phyloP scores from a whole-genome alignment of 1,140 invertebrate species.

The Drosophila kepulauana region DNA sequence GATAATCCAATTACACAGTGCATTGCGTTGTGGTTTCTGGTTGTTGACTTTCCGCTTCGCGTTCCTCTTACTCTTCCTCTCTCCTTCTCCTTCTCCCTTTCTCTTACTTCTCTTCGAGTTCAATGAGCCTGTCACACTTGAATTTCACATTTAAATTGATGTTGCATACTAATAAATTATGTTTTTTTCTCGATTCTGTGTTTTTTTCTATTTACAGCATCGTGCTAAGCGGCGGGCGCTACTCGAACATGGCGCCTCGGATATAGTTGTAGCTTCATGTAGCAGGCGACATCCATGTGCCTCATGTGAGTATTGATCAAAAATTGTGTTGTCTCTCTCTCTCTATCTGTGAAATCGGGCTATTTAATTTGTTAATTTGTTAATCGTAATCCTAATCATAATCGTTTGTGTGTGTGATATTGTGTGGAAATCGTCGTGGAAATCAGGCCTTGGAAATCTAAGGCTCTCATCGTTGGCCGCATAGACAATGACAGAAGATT shows the following conservation, averaged over 20 bases:
- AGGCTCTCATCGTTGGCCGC: slow-evolving; percentile 85
- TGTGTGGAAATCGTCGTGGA: no score
- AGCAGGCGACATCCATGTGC: slow-evolving; percentile 85
- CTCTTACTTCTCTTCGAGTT: slow-evolving; percentile 3
- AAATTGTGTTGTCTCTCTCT: no score
- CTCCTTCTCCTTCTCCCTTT: not conserved
- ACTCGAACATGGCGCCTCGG: slow-evolving; percentile 85
- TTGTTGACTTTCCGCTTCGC: no score
- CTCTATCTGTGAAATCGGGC: no score
- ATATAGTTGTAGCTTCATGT: slow-evolving; percentile 85
- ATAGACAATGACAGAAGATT: slow-evolving; percentile 94
- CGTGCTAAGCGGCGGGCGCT: slow-evolving; percentile 84
- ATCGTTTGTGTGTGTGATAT: slow-evolving; percentile 7
- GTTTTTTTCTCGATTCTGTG: not conserved
- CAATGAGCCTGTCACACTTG: slow-evolving; percentile 10
- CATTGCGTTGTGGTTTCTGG: slow-evolving; percentile 14
- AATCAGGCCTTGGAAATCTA: slow-evolving; percentile 85
- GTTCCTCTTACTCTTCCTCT: no score
- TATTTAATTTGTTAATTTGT: no score
- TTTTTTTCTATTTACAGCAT: slow-evolving; percentile 66
- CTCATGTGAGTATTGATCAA: slow-evolving; percentile 79
- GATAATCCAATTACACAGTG: slow-evolving; percentile 65
- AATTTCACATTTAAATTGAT: not conserved
- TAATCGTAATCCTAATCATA: slow-evolving; percentile 16
- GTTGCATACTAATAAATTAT: not conserved